phyloP scores from a whole-genome alignment of 2,888 invertebrate species.

The Thymelicus acteon region DNA sequence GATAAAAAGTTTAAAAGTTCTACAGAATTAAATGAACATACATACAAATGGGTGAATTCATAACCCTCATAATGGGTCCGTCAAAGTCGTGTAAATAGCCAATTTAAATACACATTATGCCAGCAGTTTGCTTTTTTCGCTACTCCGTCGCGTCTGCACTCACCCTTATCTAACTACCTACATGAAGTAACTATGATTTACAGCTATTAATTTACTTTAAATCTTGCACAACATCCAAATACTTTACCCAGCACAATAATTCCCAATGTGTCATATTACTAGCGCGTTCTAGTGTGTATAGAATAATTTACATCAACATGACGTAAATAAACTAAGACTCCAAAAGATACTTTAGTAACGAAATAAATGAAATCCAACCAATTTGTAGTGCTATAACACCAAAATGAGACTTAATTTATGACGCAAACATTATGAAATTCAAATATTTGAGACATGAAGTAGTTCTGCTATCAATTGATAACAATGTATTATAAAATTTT shows the following conservation, averaged over 20 bases:
- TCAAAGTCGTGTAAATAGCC: no score
- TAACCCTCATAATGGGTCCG: no score
- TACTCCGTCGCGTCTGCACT: not conserved
- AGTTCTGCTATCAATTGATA: constrained; percentile 30
- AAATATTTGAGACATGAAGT: constrained; percentile 27
- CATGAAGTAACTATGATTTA: constrained; percentile 13
- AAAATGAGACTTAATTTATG: constrained; percentile 1
- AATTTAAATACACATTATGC: no score
- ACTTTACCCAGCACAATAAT: constrained; percentile 6
- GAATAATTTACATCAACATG: not conserved
- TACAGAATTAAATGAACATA: no score
- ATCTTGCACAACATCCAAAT: not conserved
- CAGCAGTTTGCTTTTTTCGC: not conserved
- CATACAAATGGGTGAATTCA: no score
- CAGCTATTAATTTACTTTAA: constrained; percentile 17
- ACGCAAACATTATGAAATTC: constrained; percentile 6
- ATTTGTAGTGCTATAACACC: not conserved
- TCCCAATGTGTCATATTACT: not conserved
- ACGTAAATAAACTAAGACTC: not conserved
- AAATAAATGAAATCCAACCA: constrained; percentile 9
- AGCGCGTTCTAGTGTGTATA: not conserved
- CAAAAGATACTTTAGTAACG: not conserved
- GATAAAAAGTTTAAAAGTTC: no score
- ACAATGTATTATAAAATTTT: constrained; percentile 20
- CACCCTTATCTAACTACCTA: constrained; percentile 2